Percentiles rank a stretch among this genome's conserved stretches.
phyloP scores from a whole-genome alignment of 2,888 invertebrate species.

The Caenorhabditis doughertyi region DNA sequence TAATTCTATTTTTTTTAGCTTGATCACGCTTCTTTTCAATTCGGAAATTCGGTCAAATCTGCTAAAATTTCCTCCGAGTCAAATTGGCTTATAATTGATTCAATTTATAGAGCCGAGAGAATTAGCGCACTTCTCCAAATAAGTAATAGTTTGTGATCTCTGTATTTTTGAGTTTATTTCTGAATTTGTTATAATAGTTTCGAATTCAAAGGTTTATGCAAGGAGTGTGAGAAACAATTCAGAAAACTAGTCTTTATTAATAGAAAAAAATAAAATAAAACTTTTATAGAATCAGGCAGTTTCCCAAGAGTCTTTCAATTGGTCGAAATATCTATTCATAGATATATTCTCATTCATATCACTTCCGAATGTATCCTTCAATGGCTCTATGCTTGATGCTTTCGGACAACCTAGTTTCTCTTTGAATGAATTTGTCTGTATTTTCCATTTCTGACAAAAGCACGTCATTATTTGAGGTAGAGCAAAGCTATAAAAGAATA shows the following conservation, averaged over 20 bases:
- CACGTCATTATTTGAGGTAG: conserved; percentile 52
- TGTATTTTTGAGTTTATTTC: too few relatives aligned
- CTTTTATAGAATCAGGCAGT: conserved; percentile 1
- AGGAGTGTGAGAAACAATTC: not conserved
- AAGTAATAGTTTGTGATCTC: too few relatives aligned
- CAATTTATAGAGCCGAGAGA: too few relatives aligned
- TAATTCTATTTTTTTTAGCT: not conserved
- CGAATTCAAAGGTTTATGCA: not conserved
- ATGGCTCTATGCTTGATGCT: conserved; percentile 12
- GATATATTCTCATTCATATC: conserved; percentile 15
- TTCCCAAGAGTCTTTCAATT: conserved; percentile 43
- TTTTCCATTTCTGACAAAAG: conserved; percentile 36
- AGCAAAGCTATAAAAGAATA: conserved; percentile 42
- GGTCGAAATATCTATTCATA: conserved; percentile 43
- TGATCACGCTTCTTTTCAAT: conserved; percentile 22
- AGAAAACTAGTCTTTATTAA: not conserved
- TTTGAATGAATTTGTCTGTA: conserved; percentile 13
- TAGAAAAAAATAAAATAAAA: conserved; percentile 5
- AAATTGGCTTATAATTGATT: conserved; percentile 3
- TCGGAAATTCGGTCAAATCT: conserved; percentile 15
- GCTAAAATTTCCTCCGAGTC: conserved; percentile 3
- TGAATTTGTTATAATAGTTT: too few relatives aligned
- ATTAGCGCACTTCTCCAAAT: not conserved
- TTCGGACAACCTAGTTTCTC: conserved; percentile 18
- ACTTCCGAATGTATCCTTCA: conserved; percentile 19